Percentiles rank a stretch among this genome's conserved stretches.
phyloP scores from a whole-genome alignment of 1,140 invertebrate genomes.

The Phenacoccus solenopsis region DNA sequence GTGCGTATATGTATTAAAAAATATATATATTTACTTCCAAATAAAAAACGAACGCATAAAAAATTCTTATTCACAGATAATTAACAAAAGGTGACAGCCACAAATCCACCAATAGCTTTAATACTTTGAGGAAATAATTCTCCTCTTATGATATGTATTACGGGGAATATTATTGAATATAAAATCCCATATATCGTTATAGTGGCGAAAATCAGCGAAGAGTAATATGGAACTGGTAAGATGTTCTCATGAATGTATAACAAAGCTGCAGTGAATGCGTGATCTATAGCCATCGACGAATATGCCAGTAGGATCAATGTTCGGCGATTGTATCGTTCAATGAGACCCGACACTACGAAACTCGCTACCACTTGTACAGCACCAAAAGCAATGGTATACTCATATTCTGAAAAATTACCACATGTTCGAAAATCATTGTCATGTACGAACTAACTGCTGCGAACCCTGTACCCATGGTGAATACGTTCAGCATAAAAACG shows the following conservation, averaged over 20 bases:
- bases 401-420: too few relatives aligned
- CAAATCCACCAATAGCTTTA: constrained; percentile 44
- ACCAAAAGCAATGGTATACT: not conserved
- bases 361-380: constrained; percentile 40
- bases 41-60: too few relatives aligned
- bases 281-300: constrained; percentile 35
- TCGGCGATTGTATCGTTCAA: not conserved
- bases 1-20: too few relatives aligned
- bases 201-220: too few relatives aligned
- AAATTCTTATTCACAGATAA: too few relatives aligned
- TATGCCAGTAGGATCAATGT: constrained; percentile 22
- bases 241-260: not conserved
- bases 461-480: not conserved
- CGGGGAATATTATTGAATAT: constrained; percentile 41
- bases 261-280: constrained; percentile 21
- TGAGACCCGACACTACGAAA: constrained; percentile 39
- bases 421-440: too few relatives aligned
- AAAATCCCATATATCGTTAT: constrained; percentile 34
- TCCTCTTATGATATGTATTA: constrained; percentile 46
- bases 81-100: too few relatives aligned
- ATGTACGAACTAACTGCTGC: not conserved
- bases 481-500: constrained; percentile 29
- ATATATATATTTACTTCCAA: too few relatives aligned
- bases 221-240: too few relatives aligned
- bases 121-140: constrained; percentile 49